Percentiles rank a stretch among this genome's conserved stretches.
These are phyloP conservation scores for Andrena minutula DNA, from an alignment of 2,888 invertebrate genomes.

Conservation along the genomic window DNA sequence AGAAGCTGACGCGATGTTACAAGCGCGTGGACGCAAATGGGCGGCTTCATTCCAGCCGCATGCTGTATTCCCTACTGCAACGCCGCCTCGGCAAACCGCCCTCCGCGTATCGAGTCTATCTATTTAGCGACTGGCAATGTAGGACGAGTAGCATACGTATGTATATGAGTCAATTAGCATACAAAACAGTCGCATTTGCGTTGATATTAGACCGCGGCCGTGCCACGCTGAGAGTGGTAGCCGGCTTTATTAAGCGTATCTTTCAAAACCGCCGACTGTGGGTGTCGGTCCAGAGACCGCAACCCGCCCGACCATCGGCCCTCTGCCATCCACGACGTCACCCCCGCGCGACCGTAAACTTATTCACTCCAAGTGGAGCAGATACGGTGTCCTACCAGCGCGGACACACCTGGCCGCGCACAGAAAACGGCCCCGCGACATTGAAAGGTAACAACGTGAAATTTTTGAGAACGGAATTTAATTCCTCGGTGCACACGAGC, in stretches of 20 bases:
- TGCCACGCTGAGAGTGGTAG: conserved; percentile 36
- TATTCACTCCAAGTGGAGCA: conserved; percentile 38
- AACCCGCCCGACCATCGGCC: not conserved
- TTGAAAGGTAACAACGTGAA: conserved; percentile 33
- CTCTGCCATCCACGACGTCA: not conserved
- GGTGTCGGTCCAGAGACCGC: conserved; percentile 26
- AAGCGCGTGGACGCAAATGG: conserved; percentile 62
- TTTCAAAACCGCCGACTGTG: conserved; percentile 59
- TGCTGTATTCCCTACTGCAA: conserved; percentile 54
- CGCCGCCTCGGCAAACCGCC: conserved; percentile 8
- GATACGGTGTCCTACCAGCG: conserved; percentile 20
- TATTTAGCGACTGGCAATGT: conserved; percentile 71
- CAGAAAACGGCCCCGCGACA: conserved; percentile 13
- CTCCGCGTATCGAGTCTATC: conserved; percentile 68
- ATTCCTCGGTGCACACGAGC: not conserved
- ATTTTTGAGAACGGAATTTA: conserved; percentile 1
- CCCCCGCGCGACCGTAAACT: conserved; percentile 31
- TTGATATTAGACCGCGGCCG: conserved; percentile 73
- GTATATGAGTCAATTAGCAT: conserved; percentile 79
- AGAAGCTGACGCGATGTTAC: conserved; percentile 58
- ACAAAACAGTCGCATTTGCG: conserved; percentile 78
- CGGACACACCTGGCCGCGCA: conserved; percentile 13
- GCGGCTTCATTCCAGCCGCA: conserved; percentile 44
- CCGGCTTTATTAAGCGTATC: conserved; percentile 69
- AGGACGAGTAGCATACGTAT: conserved; percentile 70